Percentiles rank a stretch among this genome's conserved stretches.
Evolutionary conservation across 2,888 invertebrate species (phyloP).

Genomic region (Microdon myrmicae): DNA sequence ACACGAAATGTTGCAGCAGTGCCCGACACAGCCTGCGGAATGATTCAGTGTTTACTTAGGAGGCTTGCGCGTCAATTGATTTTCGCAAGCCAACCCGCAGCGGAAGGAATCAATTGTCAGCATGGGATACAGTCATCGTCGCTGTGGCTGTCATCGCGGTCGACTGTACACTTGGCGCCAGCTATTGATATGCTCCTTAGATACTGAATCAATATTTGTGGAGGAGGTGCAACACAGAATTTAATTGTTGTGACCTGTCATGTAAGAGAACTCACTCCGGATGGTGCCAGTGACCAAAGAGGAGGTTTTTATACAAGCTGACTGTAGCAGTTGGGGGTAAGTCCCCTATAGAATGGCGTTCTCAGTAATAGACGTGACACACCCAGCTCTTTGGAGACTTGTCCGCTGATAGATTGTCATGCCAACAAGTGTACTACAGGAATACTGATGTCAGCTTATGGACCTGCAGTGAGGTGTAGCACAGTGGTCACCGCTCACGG

Average conservation of each 20-base stretch:
- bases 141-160: slow-evolving; percentile 18
- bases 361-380: slow-evolving; percentile 41
- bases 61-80: slow-evolving; percentile 43
- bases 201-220: slow-evolving; percentile 32
- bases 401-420: slow-evolving; percentile 44
- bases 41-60: slow-evolving; percentile 43
- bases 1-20: slow-evolving; percentile 12
- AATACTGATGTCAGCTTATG: slow-evolving; percentile 26
- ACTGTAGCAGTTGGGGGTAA: too few relatives aligned
- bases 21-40: slow-evolving; percentile 17
- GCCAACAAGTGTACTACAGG: slow-evolving; percentile 47
- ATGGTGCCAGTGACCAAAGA: slow-evolving; percentile 13
- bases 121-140: slow-evolving; percentile 25
- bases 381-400: slow-evolving; percentile 37
- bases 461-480: slow-evolving; percentile 14
- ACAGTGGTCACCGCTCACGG: slow-evolving; percentile 9
- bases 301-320: too few relatives aligned
- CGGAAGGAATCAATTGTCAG: slow-evolving; percentile 28
- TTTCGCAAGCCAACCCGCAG: slow-evolving; percentile 13
- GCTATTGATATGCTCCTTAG: slow-evolving; percentile 33
- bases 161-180: slow-evolving; percentile 43
- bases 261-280: slow-evolving; percentile 16
- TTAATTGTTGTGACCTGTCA: slow-evolving; percentile 51
- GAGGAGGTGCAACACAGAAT: slow-evolving; percentile 36
- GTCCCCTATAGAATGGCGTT: slow-evolving; percentile 20